A percentile compares a stretch with the other conserved stretches of the same genome.
Evolutionary conservation across 2,888 invertebrate species (phyloP).

Genomic region (Rhagonycha fulva): DNA sequence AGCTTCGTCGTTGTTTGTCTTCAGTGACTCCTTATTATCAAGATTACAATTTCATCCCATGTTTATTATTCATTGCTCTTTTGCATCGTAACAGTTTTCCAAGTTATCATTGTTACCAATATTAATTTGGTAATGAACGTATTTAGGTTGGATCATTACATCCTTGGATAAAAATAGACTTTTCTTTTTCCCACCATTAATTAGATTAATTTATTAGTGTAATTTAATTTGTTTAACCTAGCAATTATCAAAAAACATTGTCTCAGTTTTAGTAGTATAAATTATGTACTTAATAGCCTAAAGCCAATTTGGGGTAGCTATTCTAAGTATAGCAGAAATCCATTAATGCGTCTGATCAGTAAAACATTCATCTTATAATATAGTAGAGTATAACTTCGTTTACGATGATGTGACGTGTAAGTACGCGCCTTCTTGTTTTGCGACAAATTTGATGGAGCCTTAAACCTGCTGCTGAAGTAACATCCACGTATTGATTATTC

Average conservation of each 20-base stretch:
- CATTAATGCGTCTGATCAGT: constrained; percentile 21
- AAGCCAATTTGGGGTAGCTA: constrained; percentile 9
- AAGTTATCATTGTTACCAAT: background rate
- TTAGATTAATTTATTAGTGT: background rate
- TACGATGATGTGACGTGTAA: constrained; percentile 17
- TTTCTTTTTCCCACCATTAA: background rate
- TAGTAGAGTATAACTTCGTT: constrained; percentile 19
- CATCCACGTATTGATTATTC: constrained; percentile 25
- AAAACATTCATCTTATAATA: constrained; percentile 23
- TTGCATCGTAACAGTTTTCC: background rate
- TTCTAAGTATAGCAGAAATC: constrained; percentile 2
- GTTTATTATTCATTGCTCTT: background rate
- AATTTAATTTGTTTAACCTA: background rate
- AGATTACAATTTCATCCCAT: background rate
- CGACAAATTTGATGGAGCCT: constrained; percentile 21
- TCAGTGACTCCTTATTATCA: background rate
- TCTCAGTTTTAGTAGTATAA: background rate
- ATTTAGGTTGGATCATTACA: background rate
- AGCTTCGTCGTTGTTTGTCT: background rate
- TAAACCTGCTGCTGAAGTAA: constrained; percentile 20
- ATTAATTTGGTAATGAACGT: background rate
- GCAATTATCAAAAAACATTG: background rate
- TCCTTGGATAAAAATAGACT: background rate
- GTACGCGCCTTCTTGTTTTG: constrained; percentile 20
- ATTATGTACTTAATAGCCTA: background rate